Conservation (phyloP, 35 echinoderm and acorn worm species). For the Lytechinus variegatus region DNA sequence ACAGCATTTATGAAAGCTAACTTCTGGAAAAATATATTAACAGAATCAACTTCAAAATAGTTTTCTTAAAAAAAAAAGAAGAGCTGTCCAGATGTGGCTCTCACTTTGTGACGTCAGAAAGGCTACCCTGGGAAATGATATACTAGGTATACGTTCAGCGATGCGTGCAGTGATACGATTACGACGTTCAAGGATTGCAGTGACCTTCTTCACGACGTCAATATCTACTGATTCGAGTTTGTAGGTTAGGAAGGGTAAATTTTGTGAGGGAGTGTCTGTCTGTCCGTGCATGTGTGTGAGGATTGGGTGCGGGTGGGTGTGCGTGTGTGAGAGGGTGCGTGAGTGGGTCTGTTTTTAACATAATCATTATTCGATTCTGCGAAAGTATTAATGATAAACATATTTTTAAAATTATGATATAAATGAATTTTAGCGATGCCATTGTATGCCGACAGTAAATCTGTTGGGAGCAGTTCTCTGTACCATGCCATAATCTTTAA, state of each 20-base stretch:
- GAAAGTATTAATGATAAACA: too few relatives aligned
- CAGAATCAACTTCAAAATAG: background rate
- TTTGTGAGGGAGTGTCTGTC: background rate
- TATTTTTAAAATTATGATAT: too few relatives aligned
- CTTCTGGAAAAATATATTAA: too few relatives aligned
- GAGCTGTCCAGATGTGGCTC: background rate
- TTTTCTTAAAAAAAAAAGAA: background rate
- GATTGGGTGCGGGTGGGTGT: background rate
- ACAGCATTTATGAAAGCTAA: too few relatives aligned
- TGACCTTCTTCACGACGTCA: conserved; percentile 1
- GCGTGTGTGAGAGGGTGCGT: background rate
- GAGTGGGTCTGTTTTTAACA: background rate
- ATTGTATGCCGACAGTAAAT: background rate
- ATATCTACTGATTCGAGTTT: background rate
- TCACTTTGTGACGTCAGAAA: background rate
- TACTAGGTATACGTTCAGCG: background rate
- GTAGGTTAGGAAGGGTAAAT: background rate
- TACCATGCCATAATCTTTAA: background rate
- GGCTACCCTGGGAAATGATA: background rate
- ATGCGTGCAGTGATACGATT: background rate
- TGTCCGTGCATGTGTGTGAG: background rate
- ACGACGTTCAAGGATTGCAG: background rate
- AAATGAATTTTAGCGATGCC: background rate
- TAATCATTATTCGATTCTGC: too few relatives aligned
- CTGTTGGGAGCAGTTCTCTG: background rate